These are phyloP conservation scores for Pavo muticus DNA, from an alignment of 2,113 vertebrate species.

Conservation along the genomic window DNA sequence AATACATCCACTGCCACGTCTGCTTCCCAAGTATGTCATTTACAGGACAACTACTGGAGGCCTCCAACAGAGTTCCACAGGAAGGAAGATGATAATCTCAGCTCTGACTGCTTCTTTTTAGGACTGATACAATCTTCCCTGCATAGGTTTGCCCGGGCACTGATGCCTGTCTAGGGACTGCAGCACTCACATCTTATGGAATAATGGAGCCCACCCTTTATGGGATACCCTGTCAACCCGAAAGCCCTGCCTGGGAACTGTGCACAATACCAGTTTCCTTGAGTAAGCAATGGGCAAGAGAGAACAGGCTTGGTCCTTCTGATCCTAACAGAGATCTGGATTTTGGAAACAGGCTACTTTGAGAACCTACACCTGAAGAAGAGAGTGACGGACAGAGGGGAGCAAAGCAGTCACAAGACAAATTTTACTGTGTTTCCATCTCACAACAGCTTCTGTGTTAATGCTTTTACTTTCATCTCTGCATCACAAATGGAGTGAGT, in stretches of 20 bases:
- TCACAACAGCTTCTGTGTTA: background rate
- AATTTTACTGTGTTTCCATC: background rate
- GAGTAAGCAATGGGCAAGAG: accelerated
- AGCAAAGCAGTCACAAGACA: background rate
- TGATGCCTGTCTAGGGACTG: accelerated
- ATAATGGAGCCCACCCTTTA: accelerated
- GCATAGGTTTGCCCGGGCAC: background rate
- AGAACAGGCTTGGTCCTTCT: background rate
- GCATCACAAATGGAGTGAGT: accelerated
- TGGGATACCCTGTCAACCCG: accelerated
- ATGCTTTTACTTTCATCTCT: background rate
- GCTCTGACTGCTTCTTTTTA: background rate
- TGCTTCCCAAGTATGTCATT: background rate
- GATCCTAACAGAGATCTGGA: background rate
- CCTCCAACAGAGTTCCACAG: background rate
- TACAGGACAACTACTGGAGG: background rate
- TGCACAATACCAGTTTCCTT: background rate
- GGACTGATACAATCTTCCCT: background rate
- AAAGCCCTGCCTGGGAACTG: accelerated
- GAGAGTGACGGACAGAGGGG: background rate
- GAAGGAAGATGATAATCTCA: background rate
- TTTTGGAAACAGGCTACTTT: background rate
- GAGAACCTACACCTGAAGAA: background rate
- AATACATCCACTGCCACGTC: background rate
- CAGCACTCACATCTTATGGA: accelerated